These are phyloP conservation scores for Pachyramphus minor DNA, from an alignment of 2,113 vertebrate genomes.

Conservation along the genomic window DNA sequence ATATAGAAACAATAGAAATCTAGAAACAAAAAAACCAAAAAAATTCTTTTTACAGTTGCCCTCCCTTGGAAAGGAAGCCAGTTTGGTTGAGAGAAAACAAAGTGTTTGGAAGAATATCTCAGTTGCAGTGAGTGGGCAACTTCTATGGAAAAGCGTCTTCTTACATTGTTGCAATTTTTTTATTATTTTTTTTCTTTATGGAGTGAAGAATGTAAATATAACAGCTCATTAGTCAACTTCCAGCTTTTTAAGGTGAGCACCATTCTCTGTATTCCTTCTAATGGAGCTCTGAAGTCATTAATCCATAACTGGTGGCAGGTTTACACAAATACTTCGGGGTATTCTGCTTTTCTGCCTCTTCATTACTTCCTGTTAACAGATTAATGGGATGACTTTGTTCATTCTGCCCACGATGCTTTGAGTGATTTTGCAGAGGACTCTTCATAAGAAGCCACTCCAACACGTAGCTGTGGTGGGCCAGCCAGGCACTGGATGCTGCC, in stretches of 20 bases:
- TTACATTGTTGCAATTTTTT: accelerated
- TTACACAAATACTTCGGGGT: background rate
- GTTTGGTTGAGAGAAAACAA: background rate
- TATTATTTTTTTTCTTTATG: background rate
- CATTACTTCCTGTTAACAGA: background rate
- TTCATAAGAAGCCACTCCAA: background rate
- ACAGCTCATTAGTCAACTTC: background rate
- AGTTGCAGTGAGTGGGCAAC: accelerated
- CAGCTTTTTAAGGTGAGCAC: background rate
- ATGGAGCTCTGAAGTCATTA: background rate
- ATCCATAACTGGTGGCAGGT: background rate
- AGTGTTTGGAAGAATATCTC: background rate
- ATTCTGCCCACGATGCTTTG: background rate
- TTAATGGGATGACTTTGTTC: background rate
- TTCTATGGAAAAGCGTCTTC: accelerated
- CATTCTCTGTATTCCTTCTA: background rate
- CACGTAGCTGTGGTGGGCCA: accelerated
- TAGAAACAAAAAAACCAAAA: background rate
- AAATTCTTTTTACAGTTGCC: background rate
- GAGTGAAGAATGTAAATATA: background rate
- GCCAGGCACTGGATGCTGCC: accelerated
- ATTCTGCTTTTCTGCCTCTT: background rate
- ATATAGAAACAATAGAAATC: too few relatives aligned
- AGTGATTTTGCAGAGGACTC: background rate
- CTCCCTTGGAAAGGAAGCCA: background rate